Evolutionary conservation across 1,140 invertebrate genomes (phyloP), one percentile per base, ranked within the genome.

Genomic region (Carcinoscorpius rotundicauda): DNA sequence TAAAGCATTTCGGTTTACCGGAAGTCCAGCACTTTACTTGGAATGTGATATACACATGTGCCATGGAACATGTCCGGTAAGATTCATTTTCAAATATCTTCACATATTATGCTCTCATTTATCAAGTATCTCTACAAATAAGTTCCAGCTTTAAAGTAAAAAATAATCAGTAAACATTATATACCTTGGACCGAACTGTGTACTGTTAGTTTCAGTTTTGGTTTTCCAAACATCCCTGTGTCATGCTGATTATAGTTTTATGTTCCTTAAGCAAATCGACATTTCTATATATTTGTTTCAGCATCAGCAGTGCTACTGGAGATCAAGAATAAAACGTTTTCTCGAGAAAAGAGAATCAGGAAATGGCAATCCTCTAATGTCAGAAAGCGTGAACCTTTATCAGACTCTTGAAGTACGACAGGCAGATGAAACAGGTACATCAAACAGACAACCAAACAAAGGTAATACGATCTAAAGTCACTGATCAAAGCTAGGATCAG

Each of bases 41-140:
- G 91, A 94, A 78, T 95, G 92, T 73, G 91, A 94, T 76, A 91
- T 95, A 52, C 81, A 91, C 65, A 95, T 95, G 91, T 95, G 92
- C 76, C 91, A 94, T 76, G 91, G 91, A 64, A 81, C 89, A 71
- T 95, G 92, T 82, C 90, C 90, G 68, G 91, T 95, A 79, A 85
- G 29, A 3, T 57, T 70, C n/a, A 63, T 52, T 11, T 29, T 61
- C 6, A 56, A 4, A n/a, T 55, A 48, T 53, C 49, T 29, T 57
- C 51, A 4, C 52, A 10, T 49, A 52, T 50, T 6, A 56, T 52
- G 10, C 52, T 49, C 52, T 50, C 58, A 50, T 5, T 49, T 58
- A 8, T 61, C 49, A 60, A 48, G 60, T n/a, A 61, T 6, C 50
- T 6, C 11, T 52, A 51, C 8, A 5, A 61, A 9, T 29, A 29